Evolutionary conservation across 2,113 vertebrate genomes (phyloP).

Genomic region (Henicopernis longicauda): DNA sequence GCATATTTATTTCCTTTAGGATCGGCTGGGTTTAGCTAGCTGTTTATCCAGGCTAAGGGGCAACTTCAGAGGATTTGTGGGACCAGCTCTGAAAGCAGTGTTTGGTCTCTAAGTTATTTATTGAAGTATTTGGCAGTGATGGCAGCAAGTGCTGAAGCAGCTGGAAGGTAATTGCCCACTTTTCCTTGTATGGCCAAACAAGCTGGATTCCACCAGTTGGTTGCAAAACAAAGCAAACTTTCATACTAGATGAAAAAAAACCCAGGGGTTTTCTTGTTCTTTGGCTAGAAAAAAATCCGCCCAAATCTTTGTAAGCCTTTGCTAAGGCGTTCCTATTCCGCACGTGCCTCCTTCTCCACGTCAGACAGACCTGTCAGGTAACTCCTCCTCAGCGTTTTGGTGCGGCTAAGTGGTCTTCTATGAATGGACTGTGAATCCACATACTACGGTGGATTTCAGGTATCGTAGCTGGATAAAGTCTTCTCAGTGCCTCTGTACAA

Average conservation of each 20-base stretch:
- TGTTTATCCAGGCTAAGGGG: constrained; percentile 2
- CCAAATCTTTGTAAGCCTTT: neutral
- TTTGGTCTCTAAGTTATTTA: constrained; percentile 14
- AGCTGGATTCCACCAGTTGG: neutral
- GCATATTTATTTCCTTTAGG: constrained; percentile 33
- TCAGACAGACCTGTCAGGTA: neutral
- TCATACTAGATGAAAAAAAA: neutral
- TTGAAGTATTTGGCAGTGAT: neutral
- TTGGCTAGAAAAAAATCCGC: neutral
- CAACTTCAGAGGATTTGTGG: constrained; percentile 9
- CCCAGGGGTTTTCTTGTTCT: neutral
- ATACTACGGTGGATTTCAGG: neutral
- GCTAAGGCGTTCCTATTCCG: neutral
- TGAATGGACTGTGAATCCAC: neutral
- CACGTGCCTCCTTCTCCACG: neutral
- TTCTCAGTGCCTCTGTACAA: neutral
- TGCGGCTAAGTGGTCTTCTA: neutral
- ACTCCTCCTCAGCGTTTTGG: neutral
- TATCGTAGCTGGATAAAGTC: neutral
- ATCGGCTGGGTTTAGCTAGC: neutral
- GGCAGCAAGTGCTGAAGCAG: neutral
- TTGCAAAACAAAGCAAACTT: constrained; percentile 8
- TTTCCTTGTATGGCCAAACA: neutral
- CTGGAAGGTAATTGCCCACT: neutral
- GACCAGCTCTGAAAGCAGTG: neutral